Percentiles rank a stretch among this genome's conserved stretches.
These are phyloP conservation scores for Mungos mungo DNA, from an alignment of 2,113 vertebrate species.

Conservation along the genomic window DNA sequence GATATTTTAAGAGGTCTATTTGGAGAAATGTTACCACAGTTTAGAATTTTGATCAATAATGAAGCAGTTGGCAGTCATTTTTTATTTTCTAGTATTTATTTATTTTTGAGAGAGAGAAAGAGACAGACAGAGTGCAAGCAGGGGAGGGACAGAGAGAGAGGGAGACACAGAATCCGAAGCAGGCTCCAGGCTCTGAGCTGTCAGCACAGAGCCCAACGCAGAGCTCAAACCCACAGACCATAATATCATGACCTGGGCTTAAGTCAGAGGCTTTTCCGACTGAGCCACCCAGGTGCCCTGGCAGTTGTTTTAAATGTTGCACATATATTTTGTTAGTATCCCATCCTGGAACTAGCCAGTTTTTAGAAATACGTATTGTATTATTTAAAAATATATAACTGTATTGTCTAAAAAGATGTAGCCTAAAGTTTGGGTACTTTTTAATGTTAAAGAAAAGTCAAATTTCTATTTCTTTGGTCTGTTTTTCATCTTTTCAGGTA, in stretches of 20 bases:
- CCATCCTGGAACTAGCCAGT: slow-evolving; percentile 22
- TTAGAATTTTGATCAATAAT: slow-evolving; percentile 53
- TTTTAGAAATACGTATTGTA: slow-evolving; percentile 1
- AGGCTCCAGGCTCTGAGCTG: no score
- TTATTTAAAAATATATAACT: slow-evolving; percentile 46
- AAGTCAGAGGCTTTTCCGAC: no score
- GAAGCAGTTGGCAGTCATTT: neutral
- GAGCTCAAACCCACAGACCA: no score
- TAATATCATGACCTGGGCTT: no score
- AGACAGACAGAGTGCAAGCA: no score
- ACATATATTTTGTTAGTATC: neutral
- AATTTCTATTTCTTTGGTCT: slow-evolving; percentile 26
- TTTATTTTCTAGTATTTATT: no score
- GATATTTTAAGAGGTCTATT: slow-evolving; percentile 43
- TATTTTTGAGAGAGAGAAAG: no score
- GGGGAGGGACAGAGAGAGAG: no score
- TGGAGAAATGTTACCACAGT: neutral
- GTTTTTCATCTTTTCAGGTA: slow-evolving; percentile 85
- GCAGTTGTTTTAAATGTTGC: slow-evolving; percentile 54
- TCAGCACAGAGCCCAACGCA: no score
- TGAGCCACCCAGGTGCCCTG: no score
- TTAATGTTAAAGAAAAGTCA: slow-evolving; percentile 35
- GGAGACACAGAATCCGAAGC: no score
- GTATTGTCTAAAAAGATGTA: slow-evolving; percentile 40
- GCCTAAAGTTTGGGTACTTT: slow-evolving; percentile 19